Base-by-base conservation (phyloP, 1,140 invertebrate genomes). In the Chlorops oryzae region DNA sequence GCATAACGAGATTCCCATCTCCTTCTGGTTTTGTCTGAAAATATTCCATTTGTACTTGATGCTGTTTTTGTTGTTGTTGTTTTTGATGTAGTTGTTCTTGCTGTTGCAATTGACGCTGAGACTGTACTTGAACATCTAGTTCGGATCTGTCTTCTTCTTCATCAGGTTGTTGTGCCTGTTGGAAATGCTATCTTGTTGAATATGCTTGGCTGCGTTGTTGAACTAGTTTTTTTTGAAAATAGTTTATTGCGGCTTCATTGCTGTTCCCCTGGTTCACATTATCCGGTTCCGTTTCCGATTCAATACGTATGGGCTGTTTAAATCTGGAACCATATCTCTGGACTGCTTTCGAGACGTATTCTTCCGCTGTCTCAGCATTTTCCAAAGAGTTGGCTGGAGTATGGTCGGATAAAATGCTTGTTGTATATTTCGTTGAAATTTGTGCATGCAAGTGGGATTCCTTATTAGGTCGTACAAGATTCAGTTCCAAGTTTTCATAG, bases 311-410 rank as follows among this genome's bases (percentile, higher is more conserved):
- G 5, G 52, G 59, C 21, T 69, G 62, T 23, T 61, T 59, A n/a
- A 56, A 45, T 15, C 60, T 47, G 27, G 52, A 47, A 24, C 59
- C 59, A 41, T 69, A 70, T 55, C 67, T 25, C 35, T 68, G 59
- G 50, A 70, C 63, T 39, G 67, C 67, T 55, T 68, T 70, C 17
- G 56, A 59, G 40, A 70, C 67, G 38, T 70, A 70, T 41, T 70
- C 67, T 5, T 62, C 67, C 5, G 67, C 67, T 12, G 64, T 64
- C 42, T 63, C 55, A 1, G 67, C 59, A 15, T 70, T 65, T 39
- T 70, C 66, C n/a, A 70, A 49, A 21, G 37, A 27, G 15, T 13
- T 41, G 25, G 48, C 25, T 23, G 13, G 27, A 27, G 20, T 39
- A n/a, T 55, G 56, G 22, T 56, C 41, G 24, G 50, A 10, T 23